Evolutionary conservation across 2,888 invertebrate genomes (phyloP).

Genomic region (Alentia gelatinosa): DNA sequence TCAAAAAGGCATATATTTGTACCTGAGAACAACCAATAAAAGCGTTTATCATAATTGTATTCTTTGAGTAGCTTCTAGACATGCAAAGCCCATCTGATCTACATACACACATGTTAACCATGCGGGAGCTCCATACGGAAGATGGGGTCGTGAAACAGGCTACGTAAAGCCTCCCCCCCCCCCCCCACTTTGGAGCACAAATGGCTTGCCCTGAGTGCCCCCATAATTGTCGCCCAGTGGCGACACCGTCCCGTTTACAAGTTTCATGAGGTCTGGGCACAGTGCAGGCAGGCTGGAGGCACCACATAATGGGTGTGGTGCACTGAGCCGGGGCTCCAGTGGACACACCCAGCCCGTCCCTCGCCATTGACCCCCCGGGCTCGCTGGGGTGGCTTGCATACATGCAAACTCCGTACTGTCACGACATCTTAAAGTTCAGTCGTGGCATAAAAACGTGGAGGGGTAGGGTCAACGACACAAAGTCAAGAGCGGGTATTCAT

Average conservation of each 20-base stretch:
- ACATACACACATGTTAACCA: no score
- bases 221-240: background rate
- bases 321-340: background rate
- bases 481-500: background rate
- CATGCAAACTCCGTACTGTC: background rate
- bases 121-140: no score
- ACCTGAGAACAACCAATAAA: no score
- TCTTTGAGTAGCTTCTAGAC: no score
- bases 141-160: no score
- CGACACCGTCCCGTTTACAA: background rate
- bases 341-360: background rate
- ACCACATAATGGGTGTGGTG: background rate
- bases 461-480: background rate
- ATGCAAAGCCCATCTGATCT: no score
- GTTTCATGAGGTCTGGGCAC: constrained; percentile 15
- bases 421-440: background rate
- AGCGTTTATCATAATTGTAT: no score
- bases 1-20: no score
- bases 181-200: background rate
- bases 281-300: background rate
- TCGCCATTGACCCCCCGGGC: background rate
- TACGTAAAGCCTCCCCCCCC: background rate
- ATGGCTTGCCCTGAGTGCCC: background rate
- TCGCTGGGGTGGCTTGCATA: background rate
- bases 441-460: background rate